Conservation (phyloP, 1,140 invertebrate genomes). For the Cephus cinctus region DNA sequence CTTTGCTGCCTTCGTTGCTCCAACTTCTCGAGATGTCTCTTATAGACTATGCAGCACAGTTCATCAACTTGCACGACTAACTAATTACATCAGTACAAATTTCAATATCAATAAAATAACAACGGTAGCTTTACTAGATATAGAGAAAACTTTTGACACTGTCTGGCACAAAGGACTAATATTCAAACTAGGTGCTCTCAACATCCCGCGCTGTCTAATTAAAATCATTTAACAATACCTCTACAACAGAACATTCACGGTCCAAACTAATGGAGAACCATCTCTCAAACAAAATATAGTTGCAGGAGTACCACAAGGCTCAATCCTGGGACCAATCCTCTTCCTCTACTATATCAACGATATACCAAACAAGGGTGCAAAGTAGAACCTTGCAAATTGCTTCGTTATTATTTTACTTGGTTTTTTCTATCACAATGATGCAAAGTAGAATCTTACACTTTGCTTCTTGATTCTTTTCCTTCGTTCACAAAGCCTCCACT, state of each 20-base stretch:
- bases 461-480: too few species aligned
- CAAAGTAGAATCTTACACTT: too few species aligned
- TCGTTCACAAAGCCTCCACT: too few species aligned
- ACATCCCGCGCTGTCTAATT: conserved; percentile 21
- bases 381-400: too few species aligned
- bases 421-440: too few species aligned
- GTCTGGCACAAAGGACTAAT: conserved; percentile 38
- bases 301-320: conserved; percentile 34
- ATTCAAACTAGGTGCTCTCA: conserved; percentile 24
- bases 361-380: too few species aligned
- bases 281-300: conserved; percentile 16
- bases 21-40: conserved; percentile 1
- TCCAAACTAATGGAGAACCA: conserved; percentile 6
- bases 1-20: background rate
- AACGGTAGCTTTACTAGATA: conserved; percentile 28
- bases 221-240: conserved; percentile 23
- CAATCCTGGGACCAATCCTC: conserved; percentile 26
- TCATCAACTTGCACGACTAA: conserved; percentile 32
- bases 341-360: conserved; percentile 32
- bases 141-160: conserved; percentile 37
- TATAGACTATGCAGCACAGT: conserved; percentile 24
- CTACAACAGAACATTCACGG: conserved; percentile 21
- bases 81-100: conserved; percentile 21
- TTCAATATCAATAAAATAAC: conserved; percentile 26
- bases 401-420: too few species aligned